Evolutionary conservation across 2,888 invertebrate species (phyloP), one percentile per base, ranked within the genome.

Genomic region (Ptychoptera albimana): DNA sequence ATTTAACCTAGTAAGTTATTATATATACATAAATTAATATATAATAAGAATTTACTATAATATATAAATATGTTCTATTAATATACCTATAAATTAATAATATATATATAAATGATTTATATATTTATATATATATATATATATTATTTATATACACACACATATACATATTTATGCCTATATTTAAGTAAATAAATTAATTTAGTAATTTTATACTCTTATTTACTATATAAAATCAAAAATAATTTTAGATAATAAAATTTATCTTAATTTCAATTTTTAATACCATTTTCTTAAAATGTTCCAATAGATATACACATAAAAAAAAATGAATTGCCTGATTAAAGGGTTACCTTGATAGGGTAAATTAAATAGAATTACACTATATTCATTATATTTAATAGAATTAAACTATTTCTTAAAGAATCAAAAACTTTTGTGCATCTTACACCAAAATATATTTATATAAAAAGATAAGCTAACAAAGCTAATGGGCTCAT

Each of bases 301-400:
- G 49, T 50, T 48, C 40, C 49, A 49, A 54, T 63, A n/a, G n/a
- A n/a, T n/a, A n/a, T n/a, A n/a, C n/a, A 62, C 47, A 23, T 23
- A 39, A 32, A 42, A 44, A 46, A 46, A 48, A 59, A 60, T 60
- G 56, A 58, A 55, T 54, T 63, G 71, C 71, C 71, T 72, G 71
- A 62, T 45, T 53, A 74, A 74, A 74, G 73, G 73, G 60, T 68
- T 73, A 73, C 69, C 69, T 69, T 74, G 72, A 75, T 74, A 73
- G 71, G 69, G 61, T 72, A 71, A 69, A 63, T 69, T 58, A 71
- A 69, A 66, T 69, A 57, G 53, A 48, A 16, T 45, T 35, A 34
- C 30, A 49, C 50, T 53, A 53, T 47, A 52, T 53, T 52, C 54
- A 54, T 53, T 50, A 68, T 66, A 71, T 68, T 66, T 71, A 69